Base-by-base conservation (phyloP, 2,888 invertebrate species). In the Pachliopta kotzebuea region DNA sequence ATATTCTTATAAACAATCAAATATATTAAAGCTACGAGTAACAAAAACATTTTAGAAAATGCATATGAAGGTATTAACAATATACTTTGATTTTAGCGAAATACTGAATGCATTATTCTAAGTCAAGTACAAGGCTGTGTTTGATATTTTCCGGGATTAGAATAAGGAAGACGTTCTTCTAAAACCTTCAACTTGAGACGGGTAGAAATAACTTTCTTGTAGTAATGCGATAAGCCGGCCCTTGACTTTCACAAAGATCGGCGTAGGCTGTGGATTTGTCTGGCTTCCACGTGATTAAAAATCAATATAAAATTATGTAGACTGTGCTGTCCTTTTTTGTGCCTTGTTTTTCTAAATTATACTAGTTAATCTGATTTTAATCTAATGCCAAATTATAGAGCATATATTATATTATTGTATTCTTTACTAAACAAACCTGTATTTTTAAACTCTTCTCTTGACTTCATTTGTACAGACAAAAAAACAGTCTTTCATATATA, bases 161-260 rank as follows among this genome's bases (percentile, higher is more conserved):
- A 23, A 57, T 23, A 20, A 59, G 63, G 63, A 64, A 63, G 63
- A 20, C 23, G 55, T 24, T 58, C 24, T 56, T 74, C 74, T 49
- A 9, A 20, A 20, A 49, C 86, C 84, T 86, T 87, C 81, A 88
- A 88, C 86, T 88, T 88, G 87, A 81, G 78, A 74, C 70, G 67
- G 64, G 60, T 65, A 50, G 53, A 58, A 63, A 60, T 68, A 71
- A 72, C 75, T 81, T 80, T 76, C 75, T 76, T 69, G 64, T 58
- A 42, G 70, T 88, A 88, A 87, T 79, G 74, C 78, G 86, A 88
- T 88, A 80, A 83, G 70, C 62, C 60, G 74, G 75, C 79, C 87
- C 89, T 88, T 89, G 90, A 90, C 90, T 83, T 87, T 86, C 78
- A 78, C 71, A 56, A n/a, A 53, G 56, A 53, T 56, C 20, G 49